Percentiles rank a stretch among this genome's conserved stretches.
phyloP scores from a whole-genome alignment of 2,797 vertebrate genomes.

The Zalophus californianus region DNA sequence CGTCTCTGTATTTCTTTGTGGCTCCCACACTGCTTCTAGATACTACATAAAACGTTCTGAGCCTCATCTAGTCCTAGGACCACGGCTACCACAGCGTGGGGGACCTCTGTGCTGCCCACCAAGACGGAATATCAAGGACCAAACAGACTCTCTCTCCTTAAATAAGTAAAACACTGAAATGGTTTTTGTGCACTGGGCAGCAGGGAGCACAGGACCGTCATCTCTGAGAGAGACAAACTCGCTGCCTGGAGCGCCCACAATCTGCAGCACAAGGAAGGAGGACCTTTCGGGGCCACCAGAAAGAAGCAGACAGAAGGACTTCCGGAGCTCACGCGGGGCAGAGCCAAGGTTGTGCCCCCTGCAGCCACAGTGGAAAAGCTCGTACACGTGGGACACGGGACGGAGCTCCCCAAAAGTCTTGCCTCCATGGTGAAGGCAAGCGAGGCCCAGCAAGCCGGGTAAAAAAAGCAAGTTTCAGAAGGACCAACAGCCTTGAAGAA shows the following conservation, averaged over 20 bases:
- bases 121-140: background rate
- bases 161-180: background rate
- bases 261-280: too few species aligned
- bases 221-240: background rate
- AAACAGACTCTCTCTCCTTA: too few species aligned
- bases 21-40: background rate
- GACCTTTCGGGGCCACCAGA: too few species aligned
- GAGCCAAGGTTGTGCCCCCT: background rate
- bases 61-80: background rate
- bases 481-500: background rate
- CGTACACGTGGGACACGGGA: too few species aligned
- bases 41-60: background rate
- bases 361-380: background rate
- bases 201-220: background rate
- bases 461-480: background rate
- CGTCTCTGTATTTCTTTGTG: background rate
- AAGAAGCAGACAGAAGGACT: background rate
- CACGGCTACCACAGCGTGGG: background rate
- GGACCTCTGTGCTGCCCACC: background rate
- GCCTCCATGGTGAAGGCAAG: background rate
- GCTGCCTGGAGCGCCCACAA: background rate
- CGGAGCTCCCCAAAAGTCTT: background rate
- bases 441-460: background rate
- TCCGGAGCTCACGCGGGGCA: background rate
- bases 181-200: background rate